Percentiles rank a stretch among this genome's conserved stretches.
Conservation (phyloP, 2,113 vertebrate species). For the Stigmatopora argus region DNA sequence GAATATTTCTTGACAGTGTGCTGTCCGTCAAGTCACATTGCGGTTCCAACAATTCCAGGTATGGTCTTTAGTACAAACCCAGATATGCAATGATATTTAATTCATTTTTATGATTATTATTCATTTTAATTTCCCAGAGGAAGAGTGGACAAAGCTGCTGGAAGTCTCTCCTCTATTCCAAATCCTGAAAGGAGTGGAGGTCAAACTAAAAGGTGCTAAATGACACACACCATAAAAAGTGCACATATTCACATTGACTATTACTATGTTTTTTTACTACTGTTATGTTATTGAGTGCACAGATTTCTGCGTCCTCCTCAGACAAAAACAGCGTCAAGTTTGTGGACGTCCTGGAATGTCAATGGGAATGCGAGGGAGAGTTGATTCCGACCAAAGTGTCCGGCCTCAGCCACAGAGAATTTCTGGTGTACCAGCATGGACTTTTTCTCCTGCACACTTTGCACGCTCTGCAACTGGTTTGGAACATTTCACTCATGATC, state of each 20-base stretch:
- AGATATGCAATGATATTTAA: neutral
- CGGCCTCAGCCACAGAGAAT: slow-evolving; percentile 74
- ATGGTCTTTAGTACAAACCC: neutral
- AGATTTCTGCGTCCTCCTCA: slow-evolving; percentile 32
- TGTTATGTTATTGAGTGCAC: too few relatives aligned
- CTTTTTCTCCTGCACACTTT: slow-evolving; percentile 73
- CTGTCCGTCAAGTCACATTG: slow-evolving; percentile 16
- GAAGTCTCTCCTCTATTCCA: slow-evolving; percentile 68
- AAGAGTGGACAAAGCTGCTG: slow-evolving; percentile 46
- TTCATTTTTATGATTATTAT: too few relatives aligned
- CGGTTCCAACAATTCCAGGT: slow-evolving; percentile 58
- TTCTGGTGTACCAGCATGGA: slow-evolving; percentile 78
- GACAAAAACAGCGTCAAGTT: slow-evolving; percentile 45
- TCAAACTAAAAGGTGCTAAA: slow-evolving; percentile 47
- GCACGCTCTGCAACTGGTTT: slow-evolving; percentile 67
- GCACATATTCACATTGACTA: neutral
- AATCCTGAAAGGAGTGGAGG: slow-evolving; percentile 63
- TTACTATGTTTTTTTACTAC: too few relatives aligned
- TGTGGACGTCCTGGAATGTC: slow-evolving; percentile 62
- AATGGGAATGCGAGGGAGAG: slow-evolving; percentile 66
- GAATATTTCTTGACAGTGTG: slow-evolving; percentile 16
- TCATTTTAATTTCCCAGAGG: slow-evolving; percentile 42
- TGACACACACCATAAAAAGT: neutral
- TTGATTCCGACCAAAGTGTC: slow-evolving; percentile 55
- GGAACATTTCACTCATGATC: slow-evolving; percentile 21